Evolutionary conservation across 2,113 vertebrate genomes (phyloP), one percentile per base, ranked within the genome.

Genomic region (Tricholaema leucomelas): DNA sequence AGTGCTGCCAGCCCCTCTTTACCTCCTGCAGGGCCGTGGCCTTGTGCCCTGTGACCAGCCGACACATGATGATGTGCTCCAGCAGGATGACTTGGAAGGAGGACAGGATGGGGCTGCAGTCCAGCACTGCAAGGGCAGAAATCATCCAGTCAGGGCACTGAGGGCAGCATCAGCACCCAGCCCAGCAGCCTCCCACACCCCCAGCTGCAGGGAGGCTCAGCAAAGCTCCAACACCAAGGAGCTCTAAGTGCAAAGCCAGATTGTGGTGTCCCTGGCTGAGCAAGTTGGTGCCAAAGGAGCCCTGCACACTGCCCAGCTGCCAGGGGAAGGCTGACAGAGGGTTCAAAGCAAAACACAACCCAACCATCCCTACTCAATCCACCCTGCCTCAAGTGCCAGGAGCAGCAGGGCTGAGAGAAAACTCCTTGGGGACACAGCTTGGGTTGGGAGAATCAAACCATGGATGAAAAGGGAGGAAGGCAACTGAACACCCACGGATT

Each of bases 21-120:
- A n/a, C n/a, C n/a, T n/a, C n/a, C n/a, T n/a, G n/a, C n/a, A n/a
- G n/a, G n/a, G n/a, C n/a, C n/a, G n/a, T n/a, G n/a, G n/a, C n/a
- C n/a, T n/a, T n/a, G 98, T 99, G 99, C 12, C 99, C 99, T 0
- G 99, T 99, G 81, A 99, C 99, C 2, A 99, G 98, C 59, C 99
- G 97, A 93, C 99, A 99, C 99, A 99, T 99, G 97, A 99, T 99
- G 93, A 99, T 99, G 97, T 99, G 99, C 65, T 99, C 99, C 96
- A 99, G 96, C 70, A 99, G 87, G 94, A 99, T 99, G 58, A 99
- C 99, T 98, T 99, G 99, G 97, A 99, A 99, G 42, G 99, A 99
- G 5, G 99, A 99, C 73, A 99, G 97, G 96, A 99, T 99, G 19
- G 99, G 99, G 94, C 99, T 99, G 98, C 98, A 99, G 97, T 99